Evolutionary conservation across 2,888 invertebrate genomes (phyloP).

Genomic region (Brenthis daphne): DNA sequence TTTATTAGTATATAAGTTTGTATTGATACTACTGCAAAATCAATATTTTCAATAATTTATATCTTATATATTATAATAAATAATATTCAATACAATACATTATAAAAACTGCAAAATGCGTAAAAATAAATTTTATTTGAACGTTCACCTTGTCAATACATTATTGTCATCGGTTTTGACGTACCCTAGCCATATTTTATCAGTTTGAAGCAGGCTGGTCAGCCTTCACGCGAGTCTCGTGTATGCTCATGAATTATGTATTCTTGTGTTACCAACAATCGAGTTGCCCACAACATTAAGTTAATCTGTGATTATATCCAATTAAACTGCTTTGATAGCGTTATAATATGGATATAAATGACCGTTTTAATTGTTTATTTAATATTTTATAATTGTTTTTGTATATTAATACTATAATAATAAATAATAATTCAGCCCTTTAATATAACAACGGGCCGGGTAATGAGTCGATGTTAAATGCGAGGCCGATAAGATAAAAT

Average conservation of each 20-base stretch:
- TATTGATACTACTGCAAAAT: too few species aligned
- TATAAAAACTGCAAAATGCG: too few species aligned
- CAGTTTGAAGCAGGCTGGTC: constrained; percentile 23
- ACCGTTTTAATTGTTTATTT: not conserved
- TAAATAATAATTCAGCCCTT: not conserved
- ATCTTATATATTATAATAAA: too few species aligned
- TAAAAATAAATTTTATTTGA: not conserved
- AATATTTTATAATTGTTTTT: not conserved
- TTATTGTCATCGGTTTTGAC: constrained; percentile 11
- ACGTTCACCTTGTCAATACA: constrained; percentile 7
- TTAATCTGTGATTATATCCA: constrained; percentile 24
- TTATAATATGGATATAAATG: constrained; percentile 8
- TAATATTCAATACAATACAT: too few species aligned
- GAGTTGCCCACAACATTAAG: constrained; percentile 25
- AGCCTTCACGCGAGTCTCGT: constrained; percentile 20
- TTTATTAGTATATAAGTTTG: too few species aligned
- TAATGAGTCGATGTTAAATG: too few species aligned
- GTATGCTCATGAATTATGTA: constrained; percentile 28
- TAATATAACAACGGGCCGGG: too few species aligned
- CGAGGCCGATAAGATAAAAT: too few species aligned
- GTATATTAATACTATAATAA: not conserved
- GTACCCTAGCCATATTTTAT: constrained; percentile 18
- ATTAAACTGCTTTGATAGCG: constrained; percentile 23
- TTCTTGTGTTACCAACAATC: constrained; percentile 18
- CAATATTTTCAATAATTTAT: too few species aligned